A percentile compares a stretch with the other conserved stretches of the same genome.
Conservation (phyloP, 1,140 invertebrate genomes). For the Magallana angulata region DNA sequence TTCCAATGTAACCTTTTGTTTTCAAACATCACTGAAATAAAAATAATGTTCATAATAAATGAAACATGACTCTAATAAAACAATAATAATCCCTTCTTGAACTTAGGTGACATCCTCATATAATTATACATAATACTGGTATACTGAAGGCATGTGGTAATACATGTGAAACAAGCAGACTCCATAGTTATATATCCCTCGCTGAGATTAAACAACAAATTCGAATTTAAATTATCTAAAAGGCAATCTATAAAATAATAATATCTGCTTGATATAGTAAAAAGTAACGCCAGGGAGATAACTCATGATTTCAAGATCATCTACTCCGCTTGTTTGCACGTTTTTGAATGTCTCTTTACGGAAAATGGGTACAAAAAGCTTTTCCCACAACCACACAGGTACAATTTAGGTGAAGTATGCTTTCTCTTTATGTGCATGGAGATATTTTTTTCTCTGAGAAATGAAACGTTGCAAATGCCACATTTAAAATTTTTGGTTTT, state of each 20-base stretch:
- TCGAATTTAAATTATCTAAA: background rate
- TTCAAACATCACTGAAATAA: background rate
- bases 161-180: background rate
- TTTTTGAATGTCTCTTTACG: background rate
- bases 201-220: background rate
- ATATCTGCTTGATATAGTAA: background rate
- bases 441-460: background rate
- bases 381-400: background rate
- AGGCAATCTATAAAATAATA: background rate
- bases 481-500: background rate
- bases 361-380: background rate
- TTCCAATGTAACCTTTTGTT: background rate
- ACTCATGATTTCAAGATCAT: background rate
- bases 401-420: background rate
- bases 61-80: background rate
- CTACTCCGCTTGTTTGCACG: background rate
- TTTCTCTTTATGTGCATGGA: background rate
- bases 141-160: no score
- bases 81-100: background rate
- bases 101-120: background rate
- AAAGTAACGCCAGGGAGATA: background rate
- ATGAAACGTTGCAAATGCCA: background rate
- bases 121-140: background rate
- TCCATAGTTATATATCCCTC: background rate
- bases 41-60: background rate